These are phyloP conservation scores for Oppia nitens DNA, from an alignment of 1,140 invertebrate genomes.

Conservation along the genomic window DNA sequence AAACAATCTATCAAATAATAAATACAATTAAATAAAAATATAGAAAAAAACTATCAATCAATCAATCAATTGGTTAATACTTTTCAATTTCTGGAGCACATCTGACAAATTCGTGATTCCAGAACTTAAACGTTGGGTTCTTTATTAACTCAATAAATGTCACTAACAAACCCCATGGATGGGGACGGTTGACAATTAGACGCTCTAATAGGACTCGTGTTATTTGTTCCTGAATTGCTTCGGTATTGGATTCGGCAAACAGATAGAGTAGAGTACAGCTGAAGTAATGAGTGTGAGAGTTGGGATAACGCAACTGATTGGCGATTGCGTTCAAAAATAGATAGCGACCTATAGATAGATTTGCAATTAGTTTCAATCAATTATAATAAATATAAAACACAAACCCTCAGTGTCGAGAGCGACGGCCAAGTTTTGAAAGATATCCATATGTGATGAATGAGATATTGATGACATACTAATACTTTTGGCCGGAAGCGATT, in stretches of 20 bases:
- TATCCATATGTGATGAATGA: slow-evolving; percentile 96
- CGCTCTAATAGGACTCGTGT: slow-evolving; percentile 81
- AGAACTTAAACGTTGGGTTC: slow-evolving; percentile 97
- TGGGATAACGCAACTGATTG: slow-evolving; percentile 95
- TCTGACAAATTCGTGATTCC: slow-evolving; percentile 96
- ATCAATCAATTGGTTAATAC: too few relatives aligned
- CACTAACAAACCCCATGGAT: slow-evolving; percentile 96
- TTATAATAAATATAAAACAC: slow-evolving; percentile 10
- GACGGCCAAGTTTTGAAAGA: slow-evolving; percentile 95
- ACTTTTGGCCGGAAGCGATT: slow-evolving; percentile 48
- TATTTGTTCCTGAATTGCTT: slow-evolving; percentile 76
- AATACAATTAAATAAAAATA: background rate
- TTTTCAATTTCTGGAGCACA: slow-evolving; percentile 67
- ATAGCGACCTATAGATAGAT: slow-evolving; percentile 46
- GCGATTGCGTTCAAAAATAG: slow-evolving; percentile 95
- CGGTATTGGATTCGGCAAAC: slow-evolving; percentile 93
- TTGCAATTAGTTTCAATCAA: slow-evolving; percentile 11
- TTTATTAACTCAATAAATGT: slow-evolving; percentile 99
- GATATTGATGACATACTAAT: slow-evolving; percentile 85
- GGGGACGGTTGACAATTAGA: slow-evolving; percentile 91
- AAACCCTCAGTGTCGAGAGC: slow-evolving; percentile 88
- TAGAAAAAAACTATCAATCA: background rate
- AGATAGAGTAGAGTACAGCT: slow-evolving; percentile 89
- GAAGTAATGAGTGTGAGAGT: slow-evolving; percentile 99
- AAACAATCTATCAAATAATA: slow-evolving; percentile 3